Percentiles rank a stretch among this genome's conserved stretches.
These are phyloP conservation scores for Oithona nana DNA, from an alignment of 2,888 invertebrate species.

Conservation along the genomic window DNA sequence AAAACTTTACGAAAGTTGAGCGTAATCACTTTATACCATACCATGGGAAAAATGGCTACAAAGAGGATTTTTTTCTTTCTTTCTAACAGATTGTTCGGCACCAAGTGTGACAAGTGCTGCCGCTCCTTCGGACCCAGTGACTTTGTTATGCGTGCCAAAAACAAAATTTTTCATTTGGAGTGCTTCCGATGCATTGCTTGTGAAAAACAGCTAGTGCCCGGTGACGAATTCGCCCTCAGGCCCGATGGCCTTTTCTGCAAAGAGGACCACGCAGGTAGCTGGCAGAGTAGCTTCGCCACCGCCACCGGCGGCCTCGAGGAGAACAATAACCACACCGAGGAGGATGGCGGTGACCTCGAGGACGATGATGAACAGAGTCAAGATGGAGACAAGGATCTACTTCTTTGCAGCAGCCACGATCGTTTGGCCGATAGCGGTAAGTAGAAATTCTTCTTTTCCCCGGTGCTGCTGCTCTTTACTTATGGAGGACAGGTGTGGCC, in stretches of 20 bases:
- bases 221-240: constrained; percentile 90
- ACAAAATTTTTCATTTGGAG: constrained; percentile 94
- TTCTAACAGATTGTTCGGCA: constrained; percentile 77
- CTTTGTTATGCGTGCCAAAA: constrained; percentile 90
- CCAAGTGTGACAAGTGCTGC: constrained; percentile 93
- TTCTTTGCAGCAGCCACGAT: background rate
- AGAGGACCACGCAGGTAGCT: background rate
- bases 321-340: background rate
- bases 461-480: background rate
- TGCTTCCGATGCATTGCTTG: constrained; percentile 94
- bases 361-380: background rate
- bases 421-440: background rate
- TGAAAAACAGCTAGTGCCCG: constrained; percentile 73
- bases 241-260: constrained; percentile 75
- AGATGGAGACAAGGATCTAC: background rate
- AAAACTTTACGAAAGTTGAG: too few species aligned
- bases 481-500: background rate
- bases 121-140: constrained; percentile 75
- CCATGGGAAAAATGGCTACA: too few species aligned
- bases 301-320: background rate
- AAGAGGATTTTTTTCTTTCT: too few species aligned
- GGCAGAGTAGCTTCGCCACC: background rate
- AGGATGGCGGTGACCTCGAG: background rate
- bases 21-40: too few species aligned
- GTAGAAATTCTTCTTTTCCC: too few species aligned